Percentiles rank a stretch among this genome's conserved stretches.
Evolutionary conservation across 2,113 vertebrate genomes (phyloP).

Genomic region (Notothenia coriiceps): DNA sequence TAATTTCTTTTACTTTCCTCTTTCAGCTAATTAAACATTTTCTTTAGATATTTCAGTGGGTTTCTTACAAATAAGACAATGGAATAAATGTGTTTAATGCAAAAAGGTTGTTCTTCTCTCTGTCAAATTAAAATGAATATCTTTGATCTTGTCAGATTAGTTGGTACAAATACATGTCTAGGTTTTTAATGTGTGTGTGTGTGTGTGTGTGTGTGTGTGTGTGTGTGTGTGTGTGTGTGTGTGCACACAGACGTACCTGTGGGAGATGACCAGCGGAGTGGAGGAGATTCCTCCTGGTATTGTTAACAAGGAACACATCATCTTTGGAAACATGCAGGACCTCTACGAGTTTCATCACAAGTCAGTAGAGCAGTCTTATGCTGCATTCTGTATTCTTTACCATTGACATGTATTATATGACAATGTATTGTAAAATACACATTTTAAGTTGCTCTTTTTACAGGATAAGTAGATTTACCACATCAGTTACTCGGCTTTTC

Average conservation of each 20-base stretch:
- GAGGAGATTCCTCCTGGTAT: slow-evolving; percentile 98
- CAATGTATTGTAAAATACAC: not conserved
- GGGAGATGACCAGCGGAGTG: slow-evolving; percentile 99
- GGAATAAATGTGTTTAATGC: not conserved
- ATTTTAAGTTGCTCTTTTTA: not conserved
- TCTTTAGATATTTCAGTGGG: not conserved
- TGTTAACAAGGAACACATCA: slow-evolving; percentile 97
- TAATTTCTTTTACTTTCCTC: not conserved
- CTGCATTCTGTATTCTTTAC: not conserved
- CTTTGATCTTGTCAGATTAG: too few relatives aligned
- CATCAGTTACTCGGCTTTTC: not conserved
- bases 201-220: too few relatives aligned
- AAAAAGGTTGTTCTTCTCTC: too few relatives aligned
- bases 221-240: too few relatives aligned
- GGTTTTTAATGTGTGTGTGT: too few relatives aligned
- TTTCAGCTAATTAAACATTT: not conserved
- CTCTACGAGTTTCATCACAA: slow-evolving; percentile 99
- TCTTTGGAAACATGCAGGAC: slow-evolving; percentile 99
- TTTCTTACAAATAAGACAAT: not conserved
- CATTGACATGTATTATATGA: not conserved
- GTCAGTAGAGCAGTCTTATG: slow-evolving; percentile 83
- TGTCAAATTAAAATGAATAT: too few relatives aligned
- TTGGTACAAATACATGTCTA: too few relatives aligned
- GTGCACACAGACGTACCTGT: slow-evolving; percentile 94
- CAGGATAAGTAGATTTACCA: not conserved